phyloP scores from a whole-genome alignment of 2,888 invertebrate genomes.

The Catocala sponsa region DNA sequence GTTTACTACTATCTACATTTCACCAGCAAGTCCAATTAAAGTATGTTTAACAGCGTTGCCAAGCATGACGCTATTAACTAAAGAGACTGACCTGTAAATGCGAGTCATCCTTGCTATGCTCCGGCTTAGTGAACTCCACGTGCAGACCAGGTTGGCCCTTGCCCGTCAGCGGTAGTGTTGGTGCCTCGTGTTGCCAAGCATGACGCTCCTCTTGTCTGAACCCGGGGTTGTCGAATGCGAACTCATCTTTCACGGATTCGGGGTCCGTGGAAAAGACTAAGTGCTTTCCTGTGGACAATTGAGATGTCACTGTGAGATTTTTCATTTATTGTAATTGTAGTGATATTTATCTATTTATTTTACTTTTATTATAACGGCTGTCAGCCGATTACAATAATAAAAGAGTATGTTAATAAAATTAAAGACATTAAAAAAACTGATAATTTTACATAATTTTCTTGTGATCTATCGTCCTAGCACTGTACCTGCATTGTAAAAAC shows the following conservation, averaged over 20 bases:
- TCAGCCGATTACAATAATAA: too few relatives aligned
- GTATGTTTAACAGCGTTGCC: too few relatives aligned
- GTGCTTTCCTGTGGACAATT: conserved; percentile 89
- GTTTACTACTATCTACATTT: too few relatives aligned
- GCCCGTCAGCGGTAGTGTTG: conserved; percentile 78
- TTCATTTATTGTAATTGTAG: neutral
- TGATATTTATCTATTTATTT: neutral
- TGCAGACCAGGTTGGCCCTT: conserved; percentile 71
- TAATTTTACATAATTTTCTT: too few relatives aligned
- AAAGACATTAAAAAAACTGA: too few relatives aligned
- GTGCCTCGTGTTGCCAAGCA: conserved; percentile 82
- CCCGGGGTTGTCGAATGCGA: conserved; percentile 94
- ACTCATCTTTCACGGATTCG: conserved; percentile 92
- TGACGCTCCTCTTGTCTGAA: conserved; percentile 88
- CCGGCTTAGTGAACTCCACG: conserved; percentile 80
- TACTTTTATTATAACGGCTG: neutral
- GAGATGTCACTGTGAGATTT: neutral
- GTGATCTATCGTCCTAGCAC: too few relatives aligned
- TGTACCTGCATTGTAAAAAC: too few relatives aligned
- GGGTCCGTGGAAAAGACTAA: conserved; percentile 92
- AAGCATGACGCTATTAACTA: too few relatives aligned
- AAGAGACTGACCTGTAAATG: conserved; percentile 69
- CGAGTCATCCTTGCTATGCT: conserved; percentile 79
- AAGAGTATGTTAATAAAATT: too few relatives aligned
- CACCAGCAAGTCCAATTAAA: too few relatives aligned